Evolutionary conservation across 1,140 invertebrate genomes (phyloP).

Genomic region (Zaprionus africanus): DNA sequence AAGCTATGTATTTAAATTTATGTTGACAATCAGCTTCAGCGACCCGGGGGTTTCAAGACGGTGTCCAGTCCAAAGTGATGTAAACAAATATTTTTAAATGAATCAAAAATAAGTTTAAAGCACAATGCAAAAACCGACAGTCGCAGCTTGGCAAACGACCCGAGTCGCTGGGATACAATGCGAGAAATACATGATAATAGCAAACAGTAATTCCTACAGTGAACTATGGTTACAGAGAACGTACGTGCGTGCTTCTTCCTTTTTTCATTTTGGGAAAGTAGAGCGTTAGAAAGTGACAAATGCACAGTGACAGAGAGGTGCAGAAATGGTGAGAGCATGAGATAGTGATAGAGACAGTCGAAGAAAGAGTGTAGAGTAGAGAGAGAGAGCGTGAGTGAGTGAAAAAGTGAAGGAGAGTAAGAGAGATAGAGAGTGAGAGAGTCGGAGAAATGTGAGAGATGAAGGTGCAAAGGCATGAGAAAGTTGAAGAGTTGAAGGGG

Average conservation of each 20-base stretch:
- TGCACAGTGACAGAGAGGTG: slow-evolving; percentile 46
- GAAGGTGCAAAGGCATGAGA: slow-evolving; percentile 68
- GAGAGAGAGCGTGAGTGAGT: slow-evolving; percentile 13
- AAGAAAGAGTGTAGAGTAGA: slow-evolving; percentile 14
- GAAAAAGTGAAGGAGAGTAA: slow-evolving; percentile 3
- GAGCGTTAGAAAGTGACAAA: slow-evolving; percentile 76
- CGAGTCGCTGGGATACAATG: slow-evolving; percentile 50
- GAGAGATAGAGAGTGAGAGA: slow-evolving; percentile 6
- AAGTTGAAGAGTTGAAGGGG: slow-evolving; percentile 73
- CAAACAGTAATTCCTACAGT: slow-evolving; percentile 67
- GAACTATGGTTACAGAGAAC: slow-evolving; percentile 63
- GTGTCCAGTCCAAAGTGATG: slow-evolving; percentile 54
- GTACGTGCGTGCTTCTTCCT: slow-evolving; percentile 46
- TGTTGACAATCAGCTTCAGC: slow-evolving; percentile 62
- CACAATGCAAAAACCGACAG: slow-evolving; percentile 38
- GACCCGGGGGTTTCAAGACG: slow-evolving; percentile 58
- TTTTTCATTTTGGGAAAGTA: slow-evolving; percentile 53
- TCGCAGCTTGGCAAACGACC: slow-evolving; percentile 46
- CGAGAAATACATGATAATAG: slow-evolving; percentile 47
- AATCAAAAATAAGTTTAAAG: slow-evolving; percentile 75
- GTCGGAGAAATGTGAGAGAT: slow-evolving; percentile 27
- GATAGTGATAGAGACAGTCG: slow-evolving; percentile 43
- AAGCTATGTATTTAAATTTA: slow-evolving; percentile 71
- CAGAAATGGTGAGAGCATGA: slow-evolving; percentile 48
- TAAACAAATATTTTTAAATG: slow-evolving; percentile 74